phyloP scores from a whole-genome alignment of 64 coral and sea anemone genomes.

The Orbicella faveolata region DNA sequence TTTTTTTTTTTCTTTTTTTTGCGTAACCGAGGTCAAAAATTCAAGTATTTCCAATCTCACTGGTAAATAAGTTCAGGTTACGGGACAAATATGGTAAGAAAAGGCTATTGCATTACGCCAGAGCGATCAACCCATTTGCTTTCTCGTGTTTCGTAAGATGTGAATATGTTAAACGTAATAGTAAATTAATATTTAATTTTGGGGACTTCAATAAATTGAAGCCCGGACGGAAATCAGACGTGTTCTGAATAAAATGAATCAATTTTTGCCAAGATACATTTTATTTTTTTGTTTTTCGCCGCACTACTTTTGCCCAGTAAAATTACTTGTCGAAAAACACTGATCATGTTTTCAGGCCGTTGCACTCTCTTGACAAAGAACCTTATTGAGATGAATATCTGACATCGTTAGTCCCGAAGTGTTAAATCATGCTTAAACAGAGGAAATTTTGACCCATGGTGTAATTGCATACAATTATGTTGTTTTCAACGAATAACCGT shows the following conservation, averaged over 20 bases:
- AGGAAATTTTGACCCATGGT: background rate
- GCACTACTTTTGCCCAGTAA: background rate
- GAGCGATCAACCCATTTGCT: background rate
- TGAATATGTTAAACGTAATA: background rate
- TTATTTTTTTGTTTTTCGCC: too few relatives aligned
- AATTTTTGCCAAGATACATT: too few relatives aligned
- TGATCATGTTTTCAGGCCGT: background rate
- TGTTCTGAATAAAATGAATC: too few relatives aligned
- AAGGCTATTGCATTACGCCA: too few relatives aligned
- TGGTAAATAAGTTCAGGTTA: background rate
- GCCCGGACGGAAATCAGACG: background rate
- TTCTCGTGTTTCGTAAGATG: background rate
- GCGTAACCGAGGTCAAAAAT: background rate
- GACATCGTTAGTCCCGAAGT: background rate
- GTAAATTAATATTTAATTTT: constrained; percentile 27
- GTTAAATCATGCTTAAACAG: background rate
- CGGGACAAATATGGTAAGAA: too few relatives aligned
- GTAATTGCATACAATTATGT: background rate
- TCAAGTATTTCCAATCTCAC: background rate
- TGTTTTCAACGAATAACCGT: background rate
- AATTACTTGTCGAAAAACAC: background rate
- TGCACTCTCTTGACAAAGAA: background rate
- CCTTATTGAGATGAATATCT: background rate
- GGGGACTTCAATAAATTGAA: background rate
- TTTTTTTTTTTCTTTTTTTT: background rate